Base-by-base conservation (phyloP, 2,797 vertebrate species). In the Urocyon cinereoargenteus region DNA sequence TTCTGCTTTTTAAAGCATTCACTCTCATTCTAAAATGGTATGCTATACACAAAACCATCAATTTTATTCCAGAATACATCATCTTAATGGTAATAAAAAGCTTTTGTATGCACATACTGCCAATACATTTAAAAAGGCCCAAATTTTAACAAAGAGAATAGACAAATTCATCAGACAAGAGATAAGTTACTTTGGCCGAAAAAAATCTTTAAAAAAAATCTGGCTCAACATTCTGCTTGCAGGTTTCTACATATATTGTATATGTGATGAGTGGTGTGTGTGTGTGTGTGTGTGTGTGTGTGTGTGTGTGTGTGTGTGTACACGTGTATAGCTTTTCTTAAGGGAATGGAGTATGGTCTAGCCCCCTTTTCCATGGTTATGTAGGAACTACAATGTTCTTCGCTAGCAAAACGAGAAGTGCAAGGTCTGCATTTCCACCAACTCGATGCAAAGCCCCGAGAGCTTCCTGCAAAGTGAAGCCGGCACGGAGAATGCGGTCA, bases 311-410 rank as follows among this genome's bases (percentile, higher is more conserved):
- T 11, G 24, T 68, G 73, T 70, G n/a, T 86, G 10, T 70, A 45
- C 40, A 45, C 40, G 28, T 87, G 15, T 81, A 55, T 21, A 88
- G 86, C 45, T 51, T 82, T 55, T 72, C 15, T 92, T 59, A 68
- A 93, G 98, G 97, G 96, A 95, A 95, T 78, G 86, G 88, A 97
- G 81, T 88, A 86, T 11, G 79, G 91, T 86, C 96, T 93, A 92
- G 97, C 64, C 97, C 96, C 84, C 94, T 86, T 73, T 93, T 91
- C 91, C 45, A 21, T 0, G 78, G 96, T 98, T 99, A 99, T 0
- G 99, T 99, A 98, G 99, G 99, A 99, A 99, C 99, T 66, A 99
- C 99, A 78, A 99, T 99, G 83, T 99, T 99, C 98, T 99, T 99
- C 97, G 99, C 99, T 62, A 99, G 98, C 98, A 99, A 99, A 94